Percentiles rank a stretch among this genome's conserved stretches.
These are phyloP conservation scores for Cepaea hortensis DNA, from an alignment of 2,888 invertebrate species.

Conservation along the genomic window DNA sequence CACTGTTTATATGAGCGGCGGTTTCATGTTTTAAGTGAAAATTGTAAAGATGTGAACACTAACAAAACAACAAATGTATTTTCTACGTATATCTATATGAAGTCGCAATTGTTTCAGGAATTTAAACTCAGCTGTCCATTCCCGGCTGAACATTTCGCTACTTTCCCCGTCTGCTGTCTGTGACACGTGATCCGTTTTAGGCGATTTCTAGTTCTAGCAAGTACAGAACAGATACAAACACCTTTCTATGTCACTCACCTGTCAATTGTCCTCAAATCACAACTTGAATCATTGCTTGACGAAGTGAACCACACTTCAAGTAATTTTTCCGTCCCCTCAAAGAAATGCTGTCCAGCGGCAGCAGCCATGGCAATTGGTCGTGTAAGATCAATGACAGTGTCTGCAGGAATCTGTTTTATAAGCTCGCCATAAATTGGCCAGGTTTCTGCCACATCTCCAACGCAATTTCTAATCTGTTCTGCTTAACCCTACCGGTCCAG, in stretches of 20 bases:
- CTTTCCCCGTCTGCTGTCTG: too few species aligned
- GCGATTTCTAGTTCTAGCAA: neutral
- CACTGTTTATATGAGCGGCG: too few species aligned
- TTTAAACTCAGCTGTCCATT: too few species aligned
- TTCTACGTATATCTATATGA: too few species aligned
- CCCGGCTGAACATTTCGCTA: too few species aligned
- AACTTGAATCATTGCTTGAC: slow-evolving; percentile 52
- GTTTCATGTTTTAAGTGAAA: too few species aligned
- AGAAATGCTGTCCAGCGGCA: slow-evolving; percentile 81
- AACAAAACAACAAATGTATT: too few species aligned
- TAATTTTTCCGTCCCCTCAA: slow-evolving; percentile 98
- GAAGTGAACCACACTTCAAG: slow-evolving; percentile 96
- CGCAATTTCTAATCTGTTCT: neutral
- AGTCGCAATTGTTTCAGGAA: too few species aligned
- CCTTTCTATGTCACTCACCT: slow-evolving; percentile 57
- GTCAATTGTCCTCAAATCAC: slow-evolving; percentile 63
- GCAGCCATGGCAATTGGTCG: slow-evolving; percentile 47
- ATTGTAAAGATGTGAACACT: too few species aligned
- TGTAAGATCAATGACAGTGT: slow-evolving; percentile 4
- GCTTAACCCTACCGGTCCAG: too few species aligned
- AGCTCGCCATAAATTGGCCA: slow-evolving; percentile 35
- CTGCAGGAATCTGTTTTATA: neutral
- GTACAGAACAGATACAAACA: neutral
- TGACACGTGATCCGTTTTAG: neutral
- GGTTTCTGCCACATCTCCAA: neutral